Percentiles rank a stretch among this genome's conserved stretches.
phyloP scores from a whole-genome alignment of 2,113 vertebrate genomes.

The Thunnus maccoyii region DNA sequence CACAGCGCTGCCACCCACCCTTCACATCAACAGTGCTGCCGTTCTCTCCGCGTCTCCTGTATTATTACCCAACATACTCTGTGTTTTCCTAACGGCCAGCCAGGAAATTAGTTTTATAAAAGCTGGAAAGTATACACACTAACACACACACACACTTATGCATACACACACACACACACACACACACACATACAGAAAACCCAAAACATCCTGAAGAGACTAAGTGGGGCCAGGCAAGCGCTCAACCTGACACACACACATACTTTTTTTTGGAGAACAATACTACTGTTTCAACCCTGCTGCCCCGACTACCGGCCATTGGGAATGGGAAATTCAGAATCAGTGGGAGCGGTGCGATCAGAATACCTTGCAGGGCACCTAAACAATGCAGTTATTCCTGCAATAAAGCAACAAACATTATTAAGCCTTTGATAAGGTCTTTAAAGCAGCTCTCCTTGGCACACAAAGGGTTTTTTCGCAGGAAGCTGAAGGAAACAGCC shows the following conservation, averaged over 20 bases:
- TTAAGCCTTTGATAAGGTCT: conserved; percentile 74
- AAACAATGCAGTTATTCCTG: conserved; percentile 70
- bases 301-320: conserved; percentile 78
- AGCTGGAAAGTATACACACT: conserved; percentile 52
- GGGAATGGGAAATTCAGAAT: conserved; percentile 65
- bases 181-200: conserved; percentile 51
- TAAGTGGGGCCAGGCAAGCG: conserved; percentile 76
- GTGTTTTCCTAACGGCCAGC: conserved; percentile 74
- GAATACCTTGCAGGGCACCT: conserved; percentile 73
- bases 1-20: conserved; percentile 55
- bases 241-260: conserved; percentile 58
- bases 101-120: conserved; percentile 83
- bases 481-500: conserved; percentile 60
- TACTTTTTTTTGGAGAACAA: conserved; percentile 71
- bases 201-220: conserved; percentile 84
- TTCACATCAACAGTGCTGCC: conserved; percentile 51
- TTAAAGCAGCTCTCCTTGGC: conserved; percentile 41
- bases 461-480: conserved; percentile 46
- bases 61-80: conserved; percentile 61
- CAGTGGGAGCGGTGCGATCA: conserved; percentile 69
- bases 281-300: conserved; percentile 63
- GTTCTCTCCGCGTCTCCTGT: conserved; percentile 31
- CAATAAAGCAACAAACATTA: conserved; percentile 53
- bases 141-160: conserved; percentile 30
- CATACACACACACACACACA: conserved; percentile 9